Evolutionary conservation across 1,140 invertebrate species (phyloP).

Genomic region (Eriocheir sinensis): DNA sequence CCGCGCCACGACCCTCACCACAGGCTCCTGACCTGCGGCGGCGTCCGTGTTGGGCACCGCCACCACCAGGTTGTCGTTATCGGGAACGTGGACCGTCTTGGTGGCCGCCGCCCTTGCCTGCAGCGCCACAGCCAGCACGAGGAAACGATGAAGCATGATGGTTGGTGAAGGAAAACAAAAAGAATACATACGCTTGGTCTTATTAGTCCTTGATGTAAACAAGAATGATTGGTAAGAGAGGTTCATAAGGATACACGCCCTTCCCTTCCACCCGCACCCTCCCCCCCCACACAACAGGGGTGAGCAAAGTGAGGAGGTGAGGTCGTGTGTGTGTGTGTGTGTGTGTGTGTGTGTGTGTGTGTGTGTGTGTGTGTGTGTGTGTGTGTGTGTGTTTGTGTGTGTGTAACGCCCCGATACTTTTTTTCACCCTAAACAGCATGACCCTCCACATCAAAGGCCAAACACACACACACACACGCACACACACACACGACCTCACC

Average conservation of each 20-base stretch:
- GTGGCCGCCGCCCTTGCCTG: not conserved
- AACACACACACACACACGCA: no score
- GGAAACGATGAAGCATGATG: not conserved
- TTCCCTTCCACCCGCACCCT: no score
- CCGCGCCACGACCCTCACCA: not conserved
- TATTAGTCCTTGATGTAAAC: no score
- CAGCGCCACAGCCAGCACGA: not conserved
- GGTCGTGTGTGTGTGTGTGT: not conserved
- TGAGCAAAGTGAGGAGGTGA: no score
- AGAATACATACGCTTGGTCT: no score
- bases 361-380: slow-evolving; percentile 3
- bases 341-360: not conserved
- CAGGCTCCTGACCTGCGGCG: not conserved
- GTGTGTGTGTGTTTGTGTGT: not conserved
- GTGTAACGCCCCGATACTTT: not conserved
- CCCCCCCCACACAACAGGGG: no score
- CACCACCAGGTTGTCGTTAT: not conserved
- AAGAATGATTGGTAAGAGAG: no score
- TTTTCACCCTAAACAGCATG: no score
- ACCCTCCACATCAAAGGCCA: not conserved
- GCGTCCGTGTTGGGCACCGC: not conserved
- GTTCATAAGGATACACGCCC: no score
- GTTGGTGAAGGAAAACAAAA: not conserved
- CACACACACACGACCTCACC: no score
- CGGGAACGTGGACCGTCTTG: not conserved